Percentiles rank a stretch among this genome's conserved stretches.
Conservation (phyloP, 2,113 vertebrate species). For the Gracilinanus agilis region DNA sequence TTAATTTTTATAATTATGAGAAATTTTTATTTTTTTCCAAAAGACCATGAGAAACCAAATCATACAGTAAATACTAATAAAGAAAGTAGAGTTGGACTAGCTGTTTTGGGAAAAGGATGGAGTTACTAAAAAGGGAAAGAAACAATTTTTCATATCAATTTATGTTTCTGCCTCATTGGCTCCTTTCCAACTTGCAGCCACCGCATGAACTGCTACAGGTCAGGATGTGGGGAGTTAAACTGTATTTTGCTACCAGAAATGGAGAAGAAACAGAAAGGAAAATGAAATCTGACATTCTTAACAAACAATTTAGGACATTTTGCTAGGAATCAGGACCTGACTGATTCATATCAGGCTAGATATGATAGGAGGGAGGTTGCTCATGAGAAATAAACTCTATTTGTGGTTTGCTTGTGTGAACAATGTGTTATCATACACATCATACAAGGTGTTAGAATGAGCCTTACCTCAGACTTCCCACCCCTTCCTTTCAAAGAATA, state of each 20-base stretch:
- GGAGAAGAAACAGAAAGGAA: constrained; percentile 68
- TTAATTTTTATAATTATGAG: constrained; percentile 29
- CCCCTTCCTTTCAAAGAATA: constrained; percentile 52
- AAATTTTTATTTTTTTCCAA: constrained; percentile 33
- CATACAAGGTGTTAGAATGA: constrained; percentile 51
- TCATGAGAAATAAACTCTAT: constrained; percentile 69
- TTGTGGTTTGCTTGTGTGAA: constrained; percentile 73
- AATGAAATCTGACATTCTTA: constrained; percentile 54
- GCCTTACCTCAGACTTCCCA: neutral
- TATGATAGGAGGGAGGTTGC: constrained; percentile 58
- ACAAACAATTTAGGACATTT: constrained; percentile 56
- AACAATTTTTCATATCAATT: neutral
- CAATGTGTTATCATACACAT: neutral
- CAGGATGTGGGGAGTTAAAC: constrained; percentile 44
- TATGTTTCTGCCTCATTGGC: neutral
- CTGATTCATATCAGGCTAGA: constrained; percentile 56
- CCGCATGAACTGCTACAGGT: neutral
- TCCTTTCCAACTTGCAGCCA: constrained; percentile 49
- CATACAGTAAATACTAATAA: neutral
- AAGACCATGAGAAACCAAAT: neutral
- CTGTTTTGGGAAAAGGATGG: neutral
- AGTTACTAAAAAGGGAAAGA: neutral
- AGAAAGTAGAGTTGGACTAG: neutral
- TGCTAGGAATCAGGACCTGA: constrained; percentile 40
- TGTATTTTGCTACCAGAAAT: constrained; percentile 38